Base-by-base conservation (phyloP, 2,113 vertebrate genomes). In the Thomomys bottae region DNA sequence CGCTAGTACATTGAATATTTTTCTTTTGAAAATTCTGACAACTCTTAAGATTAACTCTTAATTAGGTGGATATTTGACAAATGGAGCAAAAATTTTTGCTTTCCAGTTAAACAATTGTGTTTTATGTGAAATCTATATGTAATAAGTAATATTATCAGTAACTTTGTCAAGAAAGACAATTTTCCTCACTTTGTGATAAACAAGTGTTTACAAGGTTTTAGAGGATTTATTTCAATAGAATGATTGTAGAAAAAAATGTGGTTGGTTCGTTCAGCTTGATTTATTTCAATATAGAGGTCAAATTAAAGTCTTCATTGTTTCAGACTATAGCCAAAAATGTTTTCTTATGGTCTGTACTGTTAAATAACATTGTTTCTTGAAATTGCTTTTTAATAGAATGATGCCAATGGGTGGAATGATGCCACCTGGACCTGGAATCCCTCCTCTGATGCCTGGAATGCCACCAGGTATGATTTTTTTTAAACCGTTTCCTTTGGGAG, bases 381-480 rank as follows among this genome's bases (percentile, higher is more conserved):
- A 0, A 95, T 94, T 97, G 61, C 95, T 89, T 91, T 98, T 96
- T 79, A 70, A 93, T 61, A 99, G 99, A 96, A 99, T 99, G 98
- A 98, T 99, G 98, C 98, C 98, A 2, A 98, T 99, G 98, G 98
- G 98, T 97, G 98, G 98, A 87, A 98, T 99, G 98, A 99, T 99
- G 98, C 98, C 98, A 95, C 98, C 98, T 96, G 98, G 98, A 90
- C 98, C 98, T 54, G 98, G 98, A 97, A 98, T 98, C 96, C 98
- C 98, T 95, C 98, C 98, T 92, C 98, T 98, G 91, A 98, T 98
- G 98, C 98, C 98, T 97, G 97, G 98, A 94, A 97, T 98, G 97
- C 97, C 98, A 88, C 97, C 98, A 98, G 98, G 97, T 98, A 98
- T 94, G 97, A 93, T 78, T 72, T 84, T n/a, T n/a, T n/a, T n/a